Evolutionary conservation across 2,113 vertebrate genomes (phyloP).

Genomic region (Corydoras maculifer): DNA sequence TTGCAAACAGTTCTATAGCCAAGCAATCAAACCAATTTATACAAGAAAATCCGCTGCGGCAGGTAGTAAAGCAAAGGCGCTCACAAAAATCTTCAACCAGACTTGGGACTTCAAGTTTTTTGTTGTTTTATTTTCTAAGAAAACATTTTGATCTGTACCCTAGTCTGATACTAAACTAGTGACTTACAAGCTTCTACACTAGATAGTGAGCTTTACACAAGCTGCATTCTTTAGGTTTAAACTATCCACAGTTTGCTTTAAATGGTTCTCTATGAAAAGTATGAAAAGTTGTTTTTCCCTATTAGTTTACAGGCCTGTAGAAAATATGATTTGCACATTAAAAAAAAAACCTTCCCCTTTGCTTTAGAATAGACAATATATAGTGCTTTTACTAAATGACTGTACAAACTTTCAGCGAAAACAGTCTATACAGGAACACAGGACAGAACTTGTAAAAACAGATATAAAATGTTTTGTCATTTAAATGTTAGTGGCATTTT

Average conservation of each 20-base stretch:
- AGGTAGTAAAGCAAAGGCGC: neutral
- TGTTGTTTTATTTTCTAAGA: neutral
- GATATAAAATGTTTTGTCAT: constrained; percentile 52
- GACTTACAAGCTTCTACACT: neutral
- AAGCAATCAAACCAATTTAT: constrained; percentile 13
- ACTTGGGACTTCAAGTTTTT: too few species aligned
- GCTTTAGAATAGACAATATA: constrained; percentile 60
- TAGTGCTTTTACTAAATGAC: constrained; percentile 64
- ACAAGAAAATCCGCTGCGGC: neutral
- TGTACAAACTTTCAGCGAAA: constrained; percentile 63
- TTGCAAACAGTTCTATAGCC: neutral
- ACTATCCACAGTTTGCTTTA: too few species aligned
- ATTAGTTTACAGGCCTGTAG: constrained; percentile 71
- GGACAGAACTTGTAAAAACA: constrained; percentile 41
- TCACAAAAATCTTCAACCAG: too few species aligned
- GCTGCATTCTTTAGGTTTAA: too few species aligned
- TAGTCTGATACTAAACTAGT: constrained; percentile 16
- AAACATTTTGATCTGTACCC: constrained; percentile 6
- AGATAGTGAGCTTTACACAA: too few species aligned
- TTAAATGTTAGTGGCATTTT: constrained; percentile 43
- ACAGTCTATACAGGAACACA: constrained; percentile 47
- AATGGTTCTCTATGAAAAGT: too few species aligned
- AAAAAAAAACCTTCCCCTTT: constrained; percentile 61
- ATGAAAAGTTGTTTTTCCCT: too few species aligned
- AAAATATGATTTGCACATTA: constrained; percentile 78